These are phyloP conservation scores for Maniola jurtina DNA, from an alignment of 1,140 invertebrate species.

Conservation along the genomic window DNA sequence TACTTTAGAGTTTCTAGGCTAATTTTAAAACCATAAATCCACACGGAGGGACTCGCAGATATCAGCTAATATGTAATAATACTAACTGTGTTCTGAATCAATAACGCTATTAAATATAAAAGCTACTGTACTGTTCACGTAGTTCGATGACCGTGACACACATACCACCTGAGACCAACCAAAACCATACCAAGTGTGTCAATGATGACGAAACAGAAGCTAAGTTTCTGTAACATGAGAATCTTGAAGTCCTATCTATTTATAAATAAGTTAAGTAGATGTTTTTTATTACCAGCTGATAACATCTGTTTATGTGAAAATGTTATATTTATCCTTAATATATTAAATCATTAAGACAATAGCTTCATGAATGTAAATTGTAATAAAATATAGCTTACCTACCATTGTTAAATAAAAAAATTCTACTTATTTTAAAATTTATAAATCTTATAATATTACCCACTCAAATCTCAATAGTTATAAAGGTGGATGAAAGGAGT, in stretches of 20 bases:
- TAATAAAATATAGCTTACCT: too few species aligned
- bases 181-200: slow-evolving; percentile 12
- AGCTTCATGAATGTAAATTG: not conserved
- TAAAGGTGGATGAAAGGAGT: too few species aligned
- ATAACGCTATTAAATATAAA: not conserved
- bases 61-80: too few species aligned
- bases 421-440: too few species aligned
- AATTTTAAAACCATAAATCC: too few species aligned
- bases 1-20: too few species aligned
- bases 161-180: slow-evolving; percentile 18
- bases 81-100: not conserved
- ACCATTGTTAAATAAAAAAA: too few species aligned
- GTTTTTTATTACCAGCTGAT: not conserved
- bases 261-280: not conserved
- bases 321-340: not conserved
- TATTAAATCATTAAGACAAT: not conserved
- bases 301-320: not conserved
- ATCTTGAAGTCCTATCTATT: not conserved
- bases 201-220: not conserved
- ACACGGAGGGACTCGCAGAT: too few species aligned
- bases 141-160: slow-evolving; percentile 19
- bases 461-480: too few species aligned
- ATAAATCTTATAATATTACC: too few species aligned
- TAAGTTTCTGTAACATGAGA: slow-evolving; percentile 1
- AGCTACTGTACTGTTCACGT: not conserved